Percentiles rank a stretch among this genome's conserved stretches.
Conservation (phyloP, 2,113 vertebrate species). For the Pseudolaguvia tuberculata region DNA sequence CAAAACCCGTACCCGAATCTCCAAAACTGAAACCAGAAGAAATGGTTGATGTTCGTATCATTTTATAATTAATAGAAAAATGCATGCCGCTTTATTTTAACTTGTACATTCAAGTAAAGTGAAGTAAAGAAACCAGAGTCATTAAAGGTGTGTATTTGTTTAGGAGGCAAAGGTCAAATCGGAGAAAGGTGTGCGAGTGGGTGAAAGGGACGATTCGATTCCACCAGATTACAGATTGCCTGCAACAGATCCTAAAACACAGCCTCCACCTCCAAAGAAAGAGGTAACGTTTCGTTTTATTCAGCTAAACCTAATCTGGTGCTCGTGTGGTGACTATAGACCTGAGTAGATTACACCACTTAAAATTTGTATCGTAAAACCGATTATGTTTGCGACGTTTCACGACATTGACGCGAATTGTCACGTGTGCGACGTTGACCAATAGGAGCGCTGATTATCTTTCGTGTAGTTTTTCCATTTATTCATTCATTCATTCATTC, state of each 20-base stretch:
- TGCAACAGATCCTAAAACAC: constrained; percentile 36
- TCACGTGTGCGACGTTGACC: too few relatives aligned
- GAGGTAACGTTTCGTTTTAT: constrained; percentile 28
- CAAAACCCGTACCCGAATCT: constrained; percentile 51
- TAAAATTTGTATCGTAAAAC: too few relatives aligned
- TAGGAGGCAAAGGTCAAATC: constrained; percentile 43
- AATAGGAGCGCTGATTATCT: too few relatives aligned
- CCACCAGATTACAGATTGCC: constrained; percentile 50
- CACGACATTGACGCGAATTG: too few relatives aligned
- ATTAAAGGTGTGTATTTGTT: not conserved
- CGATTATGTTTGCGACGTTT: too few relatives aligned
- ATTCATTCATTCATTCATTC: too few relatives aligned
- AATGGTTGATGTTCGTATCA: constrained; percentile 43
- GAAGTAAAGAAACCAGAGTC: constrained; percentile 24
- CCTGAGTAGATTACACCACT: not conserved
- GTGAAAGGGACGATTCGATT: constrained; percentile 52
- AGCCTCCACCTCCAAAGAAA: constrained; percentile 36
- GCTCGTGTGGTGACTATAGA: not conserved
- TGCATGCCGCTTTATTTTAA: not conserved
- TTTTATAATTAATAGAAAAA: not conserved
- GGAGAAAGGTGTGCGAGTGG: constrained; percentile 46
- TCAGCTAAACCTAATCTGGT: too few relatives aligned
- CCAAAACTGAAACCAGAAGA: constrained; percentile 50
- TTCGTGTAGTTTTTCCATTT: too few relatives aligned
- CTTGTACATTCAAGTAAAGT: constrained; percentile 36